A percentile compares a stretch with the other conserved stretches of the same genome.
Evolutionary conservation across 2,888 invertebrate species (phyloP).

Genomic region (Ophonus ardosiacus): DNA sequence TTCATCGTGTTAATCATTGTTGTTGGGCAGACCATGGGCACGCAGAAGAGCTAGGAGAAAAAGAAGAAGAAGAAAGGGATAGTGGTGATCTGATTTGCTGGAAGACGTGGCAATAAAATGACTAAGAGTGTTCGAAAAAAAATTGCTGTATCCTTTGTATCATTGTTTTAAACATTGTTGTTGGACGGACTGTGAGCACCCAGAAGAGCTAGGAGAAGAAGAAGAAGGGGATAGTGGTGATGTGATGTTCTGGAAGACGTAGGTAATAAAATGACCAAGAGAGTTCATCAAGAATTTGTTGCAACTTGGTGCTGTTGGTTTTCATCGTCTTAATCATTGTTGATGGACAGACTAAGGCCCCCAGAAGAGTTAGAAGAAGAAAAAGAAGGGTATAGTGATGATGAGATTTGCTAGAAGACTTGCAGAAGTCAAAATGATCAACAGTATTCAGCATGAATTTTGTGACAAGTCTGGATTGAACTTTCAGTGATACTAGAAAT

Average conservation of each 20-base stretch:
- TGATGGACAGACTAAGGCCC: slow-evolving; percentile 85
- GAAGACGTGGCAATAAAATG: background rate
- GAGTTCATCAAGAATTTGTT: slow-evolving; percentile 73
- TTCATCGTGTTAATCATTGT: slow-evolving; percentile 91
- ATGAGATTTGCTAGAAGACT: background rate
- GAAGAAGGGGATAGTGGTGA: background rate
- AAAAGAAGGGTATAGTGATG: background rate
- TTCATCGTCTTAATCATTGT: slow-evolving; percentile 91
- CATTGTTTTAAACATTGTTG: slow-evolving; percentile 89
- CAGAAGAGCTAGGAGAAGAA: background rate
- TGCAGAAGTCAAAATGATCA: background rate
- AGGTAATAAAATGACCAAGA: too few relatives aligned
- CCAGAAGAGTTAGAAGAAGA: slow-evolving; percentile 56
- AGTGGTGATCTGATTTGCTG: background rate
- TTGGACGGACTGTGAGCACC: slow-evolving; percentile 85
- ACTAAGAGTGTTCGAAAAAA: too few relatives aligned
- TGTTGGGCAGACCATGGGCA: slow-evolving; percentile 86
- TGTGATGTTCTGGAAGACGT: background rate
- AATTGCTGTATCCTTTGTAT: slow-evolving; percentile 86
- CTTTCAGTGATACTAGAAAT: too few relatives aligned
- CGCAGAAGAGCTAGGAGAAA: slow-evolving; percentile 64
- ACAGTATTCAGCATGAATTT: too few relatives aligned
- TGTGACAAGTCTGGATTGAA: too few relatives aligned
- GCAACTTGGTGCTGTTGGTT: slow-evolving; percentile 87
- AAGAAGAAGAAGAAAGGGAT: background rate